phyloP scores from a whole-genome alignment of 2,797 vertebrate genomes.

The Enteromius afrohamiltoni region DNA sequence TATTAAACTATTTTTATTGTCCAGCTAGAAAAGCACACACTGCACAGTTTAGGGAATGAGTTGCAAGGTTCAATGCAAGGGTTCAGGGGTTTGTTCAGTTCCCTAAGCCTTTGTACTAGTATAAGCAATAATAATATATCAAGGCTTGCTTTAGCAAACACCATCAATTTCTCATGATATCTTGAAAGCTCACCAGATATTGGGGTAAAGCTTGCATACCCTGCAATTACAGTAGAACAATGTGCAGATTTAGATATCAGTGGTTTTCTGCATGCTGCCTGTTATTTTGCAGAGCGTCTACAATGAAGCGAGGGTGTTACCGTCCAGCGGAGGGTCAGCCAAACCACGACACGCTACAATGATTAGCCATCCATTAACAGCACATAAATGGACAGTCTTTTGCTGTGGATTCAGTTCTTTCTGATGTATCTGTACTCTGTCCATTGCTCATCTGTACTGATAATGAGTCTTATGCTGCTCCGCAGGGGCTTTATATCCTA shows the following conservation, averaged over 20 bases:
- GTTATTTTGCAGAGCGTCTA: background rate
- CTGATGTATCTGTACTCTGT: conserved; percentile 18
- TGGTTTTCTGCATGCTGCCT: background rate
- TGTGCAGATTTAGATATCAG: background rate
- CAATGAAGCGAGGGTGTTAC: conserved; percentile 3
- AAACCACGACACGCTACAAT: background rate
- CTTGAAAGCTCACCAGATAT: background rate
- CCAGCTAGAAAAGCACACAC: background rate
- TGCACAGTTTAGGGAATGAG: background rate
- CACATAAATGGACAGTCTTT: conserved; percentile 26
- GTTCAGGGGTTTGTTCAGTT: background rate
- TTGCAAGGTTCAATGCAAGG: background rate
- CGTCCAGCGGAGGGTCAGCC: background rate
- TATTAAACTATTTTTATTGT: background rate
- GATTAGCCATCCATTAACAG: conserved; percentile 12
- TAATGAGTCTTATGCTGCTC: conserved; percentile 28
- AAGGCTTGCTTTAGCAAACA: background rate
- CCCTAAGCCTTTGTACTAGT: background rate
- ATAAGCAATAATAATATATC: background rate
- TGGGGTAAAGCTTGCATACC: background rate
- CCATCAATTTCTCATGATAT: background rate
- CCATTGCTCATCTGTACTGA: conserved; percentile 40
- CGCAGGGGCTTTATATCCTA: conserved; percentile 31
- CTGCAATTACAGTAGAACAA: background rate
- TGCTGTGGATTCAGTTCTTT: conserved; percentile 26